These are phyloP conservation scores for Meloe dianella DNA, from an alignment of 2,888 invertebrate genomes.

Conservation along the genomic window DNA sequence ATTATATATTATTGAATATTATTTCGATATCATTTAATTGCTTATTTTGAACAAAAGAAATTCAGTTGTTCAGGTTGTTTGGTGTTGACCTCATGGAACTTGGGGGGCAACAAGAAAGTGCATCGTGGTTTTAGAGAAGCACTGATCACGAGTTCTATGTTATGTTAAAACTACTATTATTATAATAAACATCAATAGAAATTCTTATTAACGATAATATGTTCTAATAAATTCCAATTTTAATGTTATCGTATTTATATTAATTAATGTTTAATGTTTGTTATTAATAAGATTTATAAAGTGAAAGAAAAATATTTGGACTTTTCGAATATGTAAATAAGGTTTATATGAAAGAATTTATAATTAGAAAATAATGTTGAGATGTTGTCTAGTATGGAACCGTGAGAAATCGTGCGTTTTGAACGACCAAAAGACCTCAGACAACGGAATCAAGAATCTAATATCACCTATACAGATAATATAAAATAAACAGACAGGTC, in stretches of 20 bases:
- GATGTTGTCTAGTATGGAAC: slow-evolving; percentile 32
- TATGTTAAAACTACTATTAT: background rate
- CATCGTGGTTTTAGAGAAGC: slow-evolving; percentile 27
- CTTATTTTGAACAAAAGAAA: slow-evolving; percentile 10
- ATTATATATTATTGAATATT: background rate
- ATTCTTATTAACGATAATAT: background rate
- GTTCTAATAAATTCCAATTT: background rate
- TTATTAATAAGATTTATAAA: background rate
- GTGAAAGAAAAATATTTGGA: no score
- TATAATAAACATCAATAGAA: background rate
- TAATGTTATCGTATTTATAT: no score
- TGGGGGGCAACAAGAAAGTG: slow-evolving; percentile 24
- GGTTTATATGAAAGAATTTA: background rate
- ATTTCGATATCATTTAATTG: slow-evolving; percentile 6
- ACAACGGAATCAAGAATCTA: slow-evolving; percentile 44
- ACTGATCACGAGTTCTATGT: slow-evolving; percentile 41
- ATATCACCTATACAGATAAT: slow-evolving; percentile 41
- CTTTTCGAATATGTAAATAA: background rate
- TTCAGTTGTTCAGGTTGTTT: slow-evolving; percentile 17
- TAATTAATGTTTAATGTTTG: no score
- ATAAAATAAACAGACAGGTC: slow-evolving; percentile 41
- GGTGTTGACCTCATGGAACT: slow-evolving; percentile 17
- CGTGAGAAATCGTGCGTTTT: slow-evolving; percentile 47
- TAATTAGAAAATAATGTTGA: background rate
- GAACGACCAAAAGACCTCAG: slow-evolving; percentile 43